A percentile compares a stretch with the other conserved stretches of the same genome.
phyloP scores from a whole-genome alignment of 2,113 vertebrate species.

The Dissostichus mawsoni region DNA sequence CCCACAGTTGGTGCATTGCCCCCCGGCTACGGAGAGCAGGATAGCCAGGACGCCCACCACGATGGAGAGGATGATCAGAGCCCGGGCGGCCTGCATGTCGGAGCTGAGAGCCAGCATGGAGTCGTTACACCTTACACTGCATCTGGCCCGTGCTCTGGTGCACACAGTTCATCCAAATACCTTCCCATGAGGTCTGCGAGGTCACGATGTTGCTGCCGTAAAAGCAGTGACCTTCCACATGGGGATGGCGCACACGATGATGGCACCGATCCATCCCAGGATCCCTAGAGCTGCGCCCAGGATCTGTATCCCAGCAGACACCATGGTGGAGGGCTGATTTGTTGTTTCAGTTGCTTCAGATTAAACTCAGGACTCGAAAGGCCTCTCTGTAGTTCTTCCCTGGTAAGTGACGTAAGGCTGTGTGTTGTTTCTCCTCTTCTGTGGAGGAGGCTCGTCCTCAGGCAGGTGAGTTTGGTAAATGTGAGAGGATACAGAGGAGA shows the following conservation, averaged over 20 bases:
- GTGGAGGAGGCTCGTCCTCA: neutral
- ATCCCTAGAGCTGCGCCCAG: constrained; percentile 78
- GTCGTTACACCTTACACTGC: constrained; percentile 88
- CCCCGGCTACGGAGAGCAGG: constrained; percentile 82
- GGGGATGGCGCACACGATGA: constrained; percentile 80
- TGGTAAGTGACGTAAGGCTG: neutral
- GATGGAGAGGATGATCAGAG: constrained; percentile 79
- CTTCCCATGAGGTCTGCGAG: constrained; percentile 80
- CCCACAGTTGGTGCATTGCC: constrained; percentile 85
- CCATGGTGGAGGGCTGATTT: constrained; percentile 71
- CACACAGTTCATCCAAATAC: constrained; percentile 86
- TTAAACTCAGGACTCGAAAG: neutral
- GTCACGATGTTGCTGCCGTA: constrained; percentile 83
- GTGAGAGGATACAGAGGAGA: constrained; percentile 20
- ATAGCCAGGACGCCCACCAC: constrained; percentile 81
- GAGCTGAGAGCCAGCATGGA: constrained; percentile 83
- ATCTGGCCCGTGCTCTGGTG: constrained; percentile 87
- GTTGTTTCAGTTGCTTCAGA: constrained; percentile 4
- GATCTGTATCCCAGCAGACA: constrained; percentile 83
- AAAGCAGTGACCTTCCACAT: constrained; percentile 86
- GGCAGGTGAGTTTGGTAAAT: constrained; percentile 41
- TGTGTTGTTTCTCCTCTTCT: constrained; percentile 14
- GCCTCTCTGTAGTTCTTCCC: neutral
- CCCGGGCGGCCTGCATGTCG: constrained; percentile 85
- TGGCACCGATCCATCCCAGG: constrained; percentile 83